Evolutionary conservation across 2,888 invertebrate species (phyloP), one percentile per base, ranked within the genome.

Genomic region (Augiades crinisus): DNA sequence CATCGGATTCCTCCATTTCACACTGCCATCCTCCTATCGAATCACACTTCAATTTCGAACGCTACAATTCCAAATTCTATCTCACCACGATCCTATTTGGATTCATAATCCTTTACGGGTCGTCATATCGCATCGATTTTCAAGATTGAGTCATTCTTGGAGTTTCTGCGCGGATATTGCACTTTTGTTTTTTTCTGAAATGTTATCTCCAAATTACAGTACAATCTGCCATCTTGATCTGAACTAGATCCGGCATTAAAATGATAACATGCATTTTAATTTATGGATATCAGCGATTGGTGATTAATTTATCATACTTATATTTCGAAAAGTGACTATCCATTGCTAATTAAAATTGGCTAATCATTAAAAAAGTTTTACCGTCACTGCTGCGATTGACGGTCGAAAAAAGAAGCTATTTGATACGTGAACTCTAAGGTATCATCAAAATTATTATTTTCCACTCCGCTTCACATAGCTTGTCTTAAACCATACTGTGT

Each of bases 21-120:
- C 47, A 34, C 52, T 53, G 54, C 54, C 50, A 54, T 54, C 58
- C 58, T 54, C 56, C 51, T 53, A 60, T 60, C 58, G 55, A 60
- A 54, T 55, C 55, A 47, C 57, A 55, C 53, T 59, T 58, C 47
- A 47, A 50, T 54, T 50, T 36, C 49, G 44, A 47, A 37, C 51
- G 46, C 49, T 47, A 47, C 55, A 21, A 37, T 51, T 14, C 31
- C 21, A 37, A 37, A 44, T 37, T 37, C 44, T 51, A 37, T 44
- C 44, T 44, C 44, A 31, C 19, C 7, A 14, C 19, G 6, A 43
- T 36, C 34, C 34, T 19, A 19, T 49, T 36, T 36, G 30, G 19
- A 30, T 33, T 17, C 43, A 30, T 36, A 37, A 51, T 36, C 27
- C 36, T 50, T 22, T 33, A 37, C 16, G 19, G 36, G 7, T 38